Conservation (phyloP, 2,797 vertebrate genomes). For the Melanotaenia boesemani region DNA sequence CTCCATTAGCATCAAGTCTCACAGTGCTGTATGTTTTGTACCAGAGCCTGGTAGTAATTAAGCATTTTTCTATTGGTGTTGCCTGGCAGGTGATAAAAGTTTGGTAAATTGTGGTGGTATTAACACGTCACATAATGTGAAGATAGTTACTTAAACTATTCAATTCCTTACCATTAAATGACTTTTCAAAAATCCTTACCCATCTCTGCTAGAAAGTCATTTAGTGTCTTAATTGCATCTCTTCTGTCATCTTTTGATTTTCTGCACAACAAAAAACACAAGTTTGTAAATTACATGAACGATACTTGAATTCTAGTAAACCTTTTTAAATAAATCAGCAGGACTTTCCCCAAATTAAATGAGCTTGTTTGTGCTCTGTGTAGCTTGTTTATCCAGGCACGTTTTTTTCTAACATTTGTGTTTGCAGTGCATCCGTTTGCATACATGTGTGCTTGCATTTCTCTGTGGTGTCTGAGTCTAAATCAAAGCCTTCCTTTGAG, state of each 20-base stretch:
- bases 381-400: slow-evolving; percentile 1
- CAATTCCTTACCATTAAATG: too few species aligned
- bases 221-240: neutral
- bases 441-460: neutral
- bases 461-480: slow-evolving; percentile 35
- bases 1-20: too few species aligned
- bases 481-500: slow-evolving; percentile 75
- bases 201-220: neutral
- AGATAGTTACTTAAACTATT: neutral
- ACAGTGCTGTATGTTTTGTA: too few species aligned
- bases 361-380: neutral
- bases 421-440: slow-evolving; percentile 42
- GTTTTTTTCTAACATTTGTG: slow-evolving; percentile 20
- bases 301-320: neutral
- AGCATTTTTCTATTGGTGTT: neutral
- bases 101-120: too few species aligned
- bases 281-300: neutral
- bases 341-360: neutral
- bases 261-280: too few species aligned
- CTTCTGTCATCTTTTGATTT: neutral
- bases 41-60: too few species aligned
- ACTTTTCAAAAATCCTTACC: too few species aligned
- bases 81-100: neutral
- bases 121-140: neutral
- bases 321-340: neutral